phyloP scores from a whole-genome alignment of 1,140 invertebrate genomes.

The Protaetia brevitarsis region DNA sequence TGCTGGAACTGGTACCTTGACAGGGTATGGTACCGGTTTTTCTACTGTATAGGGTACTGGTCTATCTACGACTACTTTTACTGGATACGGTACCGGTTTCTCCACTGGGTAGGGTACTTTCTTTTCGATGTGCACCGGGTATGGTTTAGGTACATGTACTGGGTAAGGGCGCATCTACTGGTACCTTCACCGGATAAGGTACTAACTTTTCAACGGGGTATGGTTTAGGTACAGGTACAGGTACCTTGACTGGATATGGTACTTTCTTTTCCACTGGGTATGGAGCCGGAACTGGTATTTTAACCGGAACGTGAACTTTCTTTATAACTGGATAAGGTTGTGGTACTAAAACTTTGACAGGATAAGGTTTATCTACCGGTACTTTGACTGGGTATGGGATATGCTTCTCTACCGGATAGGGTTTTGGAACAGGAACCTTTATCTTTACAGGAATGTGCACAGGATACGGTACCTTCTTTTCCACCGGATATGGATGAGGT shows the following conservation, averaged over 20 bases:
- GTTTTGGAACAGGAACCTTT: constrained; percentile 62
- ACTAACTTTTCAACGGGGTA: constrained; percentile 58
- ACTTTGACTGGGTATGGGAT: constrained; percentile 71
- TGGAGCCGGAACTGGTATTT: constrained; percentile 60
- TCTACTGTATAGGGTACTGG: constrained; percentile 62
- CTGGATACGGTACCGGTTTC: constrained; percentile 56
- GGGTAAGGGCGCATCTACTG: constrained; percentile 58
- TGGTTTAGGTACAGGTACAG: constrained; percentile 58
- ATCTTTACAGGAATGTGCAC: constrained; percentile 63
- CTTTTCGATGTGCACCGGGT: constrained; percentile 47
- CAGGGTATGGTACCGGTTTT: constrained; percentile 59
- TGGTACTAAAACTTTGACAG: constrained; percentile 63
- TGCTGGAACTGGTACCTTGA: constrained; percentile 57
- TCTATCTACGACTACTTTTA: constrained; percentile 54
- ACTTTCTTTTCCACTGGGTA: constrained; percentile 65
- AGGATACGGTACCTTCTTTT: constrained; percentile 65
- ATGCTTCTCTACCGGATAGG: constrained; percentile 69
- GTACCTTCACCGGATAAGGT: constrained; percentile 63
- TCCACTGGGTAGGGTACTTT: constrained; percentile 49
- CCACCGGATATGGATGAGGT: constrained; percentile 67
- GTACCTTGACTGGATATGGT: constrained; percentile 59
- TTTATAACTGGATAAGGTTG: constrained; percentile 68
- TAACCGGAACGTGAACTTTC: constrained; percentile 60
- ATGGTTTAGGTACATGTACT: constrained; percentile 51
- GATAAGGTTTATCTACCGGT: constrained; percentile 62